Evolutionary conservation across 2,113 vertebrate species (phyloP).

Genomic region (Limnothrissa miodon): DNA sequence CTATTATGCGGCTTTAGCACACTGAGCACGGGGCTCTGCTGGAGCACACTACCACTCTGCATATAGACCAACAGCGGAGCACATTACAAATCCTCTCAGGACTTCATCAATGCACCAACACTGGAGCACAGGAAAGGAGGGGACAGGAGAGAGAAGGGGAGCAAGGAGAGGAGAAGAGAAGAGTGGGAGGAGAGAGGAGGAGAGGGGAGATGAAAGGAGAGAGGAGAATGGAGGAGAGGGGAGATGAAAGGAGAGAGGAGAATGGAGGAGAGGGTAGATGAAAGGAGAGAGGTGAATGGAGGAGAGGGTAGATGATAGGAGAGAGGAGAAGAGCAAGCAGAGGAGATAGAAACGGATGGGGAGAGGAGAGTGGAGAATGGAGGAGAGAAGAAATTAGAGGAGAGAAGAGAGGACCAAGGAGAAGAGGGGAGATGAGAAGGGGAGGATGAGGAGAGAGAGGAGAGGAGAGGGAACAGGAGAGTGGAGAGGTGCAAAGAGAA

Average conservation of each 20-base stretch:
- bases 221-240: not conserved
- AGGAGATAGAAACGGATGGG: slow-evolving; percentile 20
- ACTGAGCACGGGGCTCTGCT: not conserved
- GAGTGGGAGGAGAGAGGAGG: not conserved
- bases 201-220: not conserved
- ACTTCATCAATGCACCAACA: not conserved
- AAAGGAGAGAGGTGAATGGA: not conserved
- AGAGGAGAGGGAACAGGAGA: not conserved
- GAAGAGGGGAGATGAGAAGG: not conserved
- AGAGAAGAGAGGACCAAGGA: not conserved
- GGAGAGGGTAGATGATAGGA: not conserved
- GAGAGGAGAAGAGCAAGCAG: not conserved
- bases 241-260: not conserved
- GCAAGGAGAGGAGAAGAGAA: not conserved
- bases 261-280: not conserved
- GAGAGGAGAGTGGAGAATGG: slow-evolving; percentile 1
- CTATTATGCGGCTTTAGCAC: slow-evolving; percentile 2
- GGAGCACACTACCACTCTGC: slow-evolving; percentile 32
- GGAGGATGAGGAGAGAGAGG: not conserved
- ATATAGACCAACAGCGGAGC: slow-evolving; percentile 55
- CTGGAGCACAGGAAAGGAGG: not conserved
- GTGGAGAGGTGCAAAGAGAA: not conserved
- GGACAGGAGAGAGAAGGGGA: not conserved
- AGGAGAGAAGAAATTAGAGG: not conserved
- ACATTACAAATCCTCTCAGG: slow-evolving; percentile 53